Evolutionary conservation across 2,888 invertebrate genomes (phyloP).

Genomic region (Oscheius sp.): DNA sequence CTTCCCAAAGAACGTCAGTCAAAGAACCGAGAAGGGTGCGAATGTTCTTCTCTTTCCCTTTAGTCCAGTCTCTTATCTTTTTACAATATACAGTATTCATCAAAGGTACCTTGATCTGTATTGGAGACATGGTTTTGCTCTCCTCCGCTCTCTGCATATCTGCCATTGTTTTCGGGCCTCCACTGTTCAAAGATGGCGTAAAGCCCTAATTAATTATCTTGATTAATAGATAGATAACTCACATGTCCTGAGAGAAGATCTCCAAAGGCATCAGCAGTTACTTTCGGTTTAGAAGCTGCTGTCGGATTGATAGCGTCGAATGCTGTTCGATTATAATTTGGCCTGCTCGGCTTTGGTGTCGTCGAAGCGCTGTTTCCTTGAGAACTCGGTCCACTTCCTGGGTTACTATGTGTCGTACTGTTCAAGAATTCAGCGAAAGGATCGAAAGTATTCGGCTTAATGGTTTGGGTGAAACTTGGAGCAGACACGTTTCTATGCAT

Average conservation of each 20-base stretch:
- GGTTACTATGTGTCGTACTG: constrained; percentile 33
- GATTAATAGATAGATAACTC: constrained; percentile 31
- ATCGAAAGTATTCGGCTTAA: constrained; percentile 37
- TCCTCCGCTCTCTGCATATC: constrained; percentile 72
- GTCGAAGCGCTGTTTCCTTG: constrained; percentile 33
- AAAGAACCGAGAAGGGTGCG: constrained; percentile 92
- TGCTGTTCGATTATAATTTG: constrained; percentile 47
- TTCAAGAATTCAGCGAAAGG: constrained; percentile 55
- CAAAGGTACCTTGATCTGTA: constrained; percentile 71
- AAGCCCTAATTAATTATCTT: constrained; percentile 19
- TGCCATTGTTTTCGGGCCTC: constrained; percentile 70
- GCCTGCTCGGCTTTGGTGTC: constrained; percentile 32
- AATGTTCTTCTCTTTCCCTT: constrained; percentile 95
- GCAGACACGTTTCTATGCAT: constrained; percentile 57
- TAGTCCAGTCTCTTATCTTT: constrained; percentile 81
- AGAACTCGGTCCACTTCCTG: constrained; percentile 34
- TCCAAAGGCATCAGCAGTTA: constrained; percentile 71
- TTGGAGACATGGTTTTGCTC: constrained; percentile 72
- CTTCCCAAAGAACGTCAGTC: constrained; percentile 79
- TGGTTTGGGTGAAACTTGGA: constrained; percentile 34
- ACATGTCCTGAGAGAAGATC: constrained; percentile 72
- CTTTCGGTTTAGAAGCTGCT: constrained; percentile 63
- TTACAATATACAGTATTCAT: constrained; percentile 7
- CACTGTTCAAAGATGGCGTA: constrained; percentile 42
- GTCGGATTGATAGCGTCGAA: constrained; percentile 38